Base-by-base conservation (phyloP, 2,888 invertebrate genomes). In the Eledone cirrhosa region DNA sequence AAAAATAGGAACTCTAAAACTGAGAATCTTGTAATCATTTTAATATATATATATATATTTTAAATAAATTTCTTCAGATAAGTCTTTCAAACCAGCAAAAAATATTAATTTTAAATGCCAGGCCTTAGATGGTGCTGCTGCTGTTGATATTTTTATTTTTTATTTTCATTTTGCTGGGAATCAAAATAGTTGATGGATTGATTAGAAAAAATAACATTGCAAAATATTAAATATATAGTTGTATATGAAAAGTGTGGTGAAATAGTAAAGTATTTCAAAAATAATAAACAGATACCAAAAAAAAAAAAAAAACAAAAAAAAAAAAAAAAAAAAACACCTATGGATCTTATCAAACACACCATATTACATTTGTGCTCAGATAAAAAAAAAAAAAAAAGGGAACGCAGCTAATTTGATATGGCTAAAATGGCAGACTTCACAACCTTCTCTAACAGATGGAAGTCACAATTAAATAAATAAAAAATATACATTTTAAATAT, bases 231-330 rank as follows among this genome's bases (percentile, higher is more conserved):
- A 84, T 84, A 83, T 85, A 86, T 83, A 85, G 84, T 83, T 86
- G 85, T 86, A 86, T 85, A 86, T 85, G 86, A 86, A 86, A 85
- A 85, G 84, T 85, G 86, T 85, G 83, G 83, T 84, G 82, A 83
- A 67, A 84, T 84, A 85, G 82, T 83, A 85, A 84, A 85, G 82
- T 82, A 81, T 84, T 83, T 83, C 81, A 84, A 85, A 86, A 85
- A 84, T 81, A 83, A 85, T 82, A 84, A 84, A 83, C 81, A 80
- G 80, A 83, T 83, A 83, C 82, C 83, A 84, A 84, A 83, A 83
- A 84, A 84, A 41, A 84, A 85, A 86, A 85, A 82, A 83, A 82
- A 82, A 84, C 83, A 83, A 83, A 84, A 84, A 80, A 80, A 82
- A 83, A 82, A 82, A 84, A 84, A 83, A 83, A 84, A 84, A 80